Evolutionary conservation across 1,140 invertebrate genomes (phyloP).

Genomic region (Panagrolaimus sp.): DNA sequence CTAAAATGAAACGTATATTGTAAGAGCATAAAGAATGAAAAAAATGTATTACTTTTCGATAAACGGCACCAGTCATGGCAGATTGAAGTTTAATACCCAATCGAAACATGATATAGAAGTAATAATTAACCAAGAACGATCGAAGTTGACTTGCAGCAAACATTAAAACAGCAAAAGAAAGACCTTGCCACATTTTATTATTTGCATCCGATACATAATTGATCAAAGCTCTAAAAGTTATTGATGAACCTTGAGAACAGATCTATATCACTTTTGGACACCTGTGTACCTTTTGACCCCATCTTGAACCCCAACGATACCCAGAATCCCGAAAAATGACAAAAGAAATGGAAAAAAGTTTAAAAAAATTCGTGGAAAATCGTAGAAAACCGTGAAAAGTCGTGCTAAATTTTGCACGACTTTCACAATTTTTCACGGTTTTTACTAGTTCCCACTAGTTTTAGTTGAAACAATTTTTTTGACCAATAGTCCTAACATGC

Average conservation of each 20-base stretch:
- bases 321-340: too few species aligned
- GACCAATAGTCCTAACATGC: too few species aligned
- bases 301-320: too few species aligned
- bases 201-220: background rate
- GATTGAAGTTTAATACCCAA: constrained; percentile 3
- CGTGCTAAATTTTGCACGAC: too few species aligned
- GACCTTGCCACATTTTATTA: background rate
- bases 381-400: too few species aligned
- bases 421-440: too few species aligned
- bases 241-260: constrained; percentile 2
- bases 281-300: too few species aligned
- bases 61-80: background rate
- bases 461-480: too few species aligned
- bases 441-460: too few species aligned
- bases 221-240: background rate
- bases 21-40: background rate
- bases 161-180: background rate
- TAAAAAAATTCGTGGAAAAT: too few species aligned
- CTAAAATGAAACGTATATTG: constrained; percentile 21
- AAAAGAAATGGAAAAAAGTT: too few species aligned
- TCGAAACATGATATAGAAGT: constrained; percentile 7
- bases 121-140: background rate
- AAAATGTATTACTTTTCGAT: constrained; percentile 12
- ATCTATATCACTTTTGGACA: too few species aligned
- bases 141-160: constrained; percentile 4